These are phyloP conservation scores for Chondrosia reniformis DNA, from an alignment of 37 sponge, comb jelly and placozoan species.

Conservation along the genomic window DNA sequence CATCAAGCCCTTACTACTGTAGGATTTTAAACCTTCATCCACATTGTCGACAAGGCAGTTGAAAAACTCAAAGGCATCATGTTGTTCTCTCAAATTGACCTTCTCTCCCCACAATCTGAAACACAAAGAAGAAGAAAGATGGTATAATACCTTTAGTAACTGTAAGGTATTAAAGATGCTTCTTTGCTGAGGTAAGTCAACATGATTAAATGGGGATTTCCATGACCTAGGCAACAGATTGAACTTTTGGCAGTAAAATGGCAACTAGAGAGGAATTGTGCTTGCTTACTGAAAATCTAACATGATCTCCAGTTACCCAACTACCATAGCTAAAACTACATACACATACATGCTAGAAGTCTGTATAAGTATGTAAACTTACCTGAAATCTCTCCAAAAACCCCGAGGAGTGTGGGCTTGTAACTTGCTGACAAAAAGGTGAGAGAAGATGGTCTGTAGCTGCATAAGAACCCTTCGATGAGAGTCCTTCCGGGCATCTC, in stretches of 20 bases:
- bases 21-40: conserved; percentile 86
- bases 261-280: too few relatives aligned
- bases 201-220: too few relatives aligned
- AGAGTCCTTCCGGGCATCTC: conserved; percentile 57
- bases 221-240: too few relatives aligned
- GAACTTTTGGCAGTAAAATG: too few relatives aligned
- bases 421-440: conserved; percentile 70
- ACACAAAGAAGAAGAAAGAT: not conserved
- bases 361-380: too few relatives aligned
- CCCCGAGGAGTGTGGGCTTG: conserved; percentile 87
- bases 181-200: too few relatives aligned
- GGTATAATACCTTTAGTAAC: too few relatives aligned
- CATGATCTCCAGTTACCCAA: too few relatives aligned
- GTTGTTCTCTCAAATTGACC: conserved; percentile 94
- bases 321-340: too few relatives aligned
- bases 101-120: conserved; percentile 82
- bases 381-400: conserved; percentile 93
- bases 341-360: too few relatives aligned
- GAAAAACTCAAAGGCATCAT: conserved; percentile 99
- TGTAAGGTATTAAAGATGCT: too few relatives aligned
- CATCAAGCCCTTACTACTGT: conserved; percentile 22
- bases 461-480: conserved; percentile 74
- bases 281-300: too few relatives aligned
- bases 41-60: conserved; percentile 89
- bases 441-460: conserved; percentile 88